Conservation (phyloP, 2,797 vertebrate genomes). For the Nannoperca australis region DNA sequence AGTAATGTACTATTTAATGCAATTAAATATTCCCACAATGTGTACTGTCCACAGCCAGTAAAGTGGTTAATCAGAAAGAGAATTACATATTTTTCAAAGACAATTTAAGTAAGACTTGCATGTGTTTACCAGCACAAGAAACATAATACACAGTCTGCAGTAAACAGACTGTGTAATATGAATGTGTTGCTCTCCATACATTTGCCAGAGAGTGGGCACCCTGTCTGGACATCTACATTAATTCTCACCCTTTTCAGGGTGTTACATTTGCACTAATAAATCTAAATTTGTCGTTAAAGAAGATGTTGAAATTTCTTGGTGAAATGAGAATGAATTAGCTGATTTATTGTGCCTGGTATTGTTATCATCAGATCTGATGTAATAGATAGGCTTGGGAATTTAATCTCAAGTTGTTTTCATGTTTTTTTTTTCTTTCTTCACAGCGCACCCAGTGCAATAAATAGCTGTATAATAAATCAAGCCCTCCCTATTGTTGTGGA, state of each 20-base stretch:
- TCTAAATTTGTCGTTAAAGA: constrained; percentile 50
- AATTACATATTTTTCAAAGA: neutral
- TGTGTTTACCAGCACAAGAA: neutral
- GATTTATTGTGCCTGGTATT: constrained; percentile 42
- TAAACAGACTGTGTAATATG: neutral
- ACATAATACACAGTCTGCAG: neutral
- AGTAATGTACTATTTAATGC: too few relatives aligned
- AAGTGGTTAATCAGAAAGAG: neutral
- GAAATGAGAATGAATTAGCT: constrained; percentile 21
- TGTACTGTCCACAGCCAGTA: too few relatives aligned
- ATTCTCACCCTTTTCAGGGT: neutral
- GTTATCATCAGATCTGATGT: constrained; percentile 50
- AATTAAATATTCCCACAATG: too few relatives aligned
- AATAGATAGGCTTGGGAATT: constrained; percentile 52
- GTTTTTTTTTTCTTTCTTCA: constrained; percentile 21
- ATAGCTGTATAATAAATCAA: constrained; percentile 81
- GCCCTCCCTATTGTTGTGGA: constrained; percentile 57
- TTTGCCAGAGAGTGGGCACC: neutral
- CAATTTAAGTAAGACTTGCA: neutral
- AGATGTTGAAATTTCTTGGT: constrained; percentile 6
- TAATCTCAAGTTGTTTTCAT: constrained; percentile 44
- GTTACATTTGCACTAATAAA: constrained; percentile 42
- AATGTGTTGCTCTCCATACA: neutral
- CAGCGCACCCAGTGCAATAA: constrained; percentile 64
- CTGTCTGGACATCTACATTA: neutral